Percentiles rank a stretch among this genome's conserved stretches.
Conservation (phyloP, 2,113 vertebrate genomes). For the Nematolebias whitei region DNA sequence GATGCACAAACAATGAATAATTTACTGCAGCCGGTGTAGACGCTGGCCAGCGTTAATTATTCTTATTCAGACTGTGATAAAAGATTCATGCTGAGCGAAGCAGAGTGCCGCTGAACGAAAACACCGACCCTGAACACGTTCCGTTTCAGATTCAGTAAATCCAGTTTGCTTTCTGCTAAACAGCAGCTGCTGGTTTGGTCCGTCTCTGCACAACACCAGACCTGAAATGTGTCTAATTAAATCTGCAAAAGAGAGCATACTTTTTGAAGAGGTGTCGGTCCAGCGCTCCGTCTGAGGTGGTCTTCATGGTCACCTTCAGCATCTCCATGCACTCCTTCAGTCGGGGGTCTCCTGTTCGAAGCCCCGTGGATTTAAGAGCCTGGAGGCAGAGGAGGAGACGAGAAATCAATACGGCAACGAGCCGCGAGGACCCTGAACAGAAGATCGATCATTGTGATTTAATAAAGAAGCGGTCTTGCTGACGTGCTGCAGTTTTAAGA, state of each 20-base stretch:
- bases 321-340: slow-evolving; percentile 99
- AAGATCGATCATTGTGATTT: no score
- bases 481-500: not conserved
- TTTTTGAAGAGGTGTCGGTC: slow-evolving; percentile 99
- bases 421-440: not conserved
- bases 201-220: not conserved
- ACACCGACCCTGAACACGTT: no score
- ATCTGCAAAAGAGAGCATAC: slow-evolving; percentile 71
- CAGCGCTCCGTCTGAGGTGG: slow-evolving; percentile 93
- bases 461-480: no score
- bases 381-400: slow-evolving; percentile 53
- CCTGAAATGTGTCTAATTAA: no score
- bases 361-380: slow-evolving; percentile 96
- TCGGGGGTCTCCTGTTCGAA: slow-evolving; percentile 95
- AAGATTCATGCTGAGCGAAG: slow-evolving; percentile 20
- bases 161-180: no score
- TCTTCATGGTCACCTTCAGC: slow-evolving; percentile 94
- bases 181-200: no score
- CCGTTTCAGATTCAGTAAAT: no score
- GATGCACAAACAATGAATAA: slow-evolving; percentile 35
- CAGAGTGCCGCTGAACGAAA: not conserved
- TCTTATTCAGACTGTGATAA: slow-evolving; percentile 13
- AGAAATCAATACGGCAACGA: slow-evolving; percentile 37
- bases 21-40: not conserved
- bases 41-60: slow-evolving; percentile 7